Evolutionary conservation across 2,888 invertebrate species (phyloP).

Genomic region (Drosophila anomalata): DNA sequence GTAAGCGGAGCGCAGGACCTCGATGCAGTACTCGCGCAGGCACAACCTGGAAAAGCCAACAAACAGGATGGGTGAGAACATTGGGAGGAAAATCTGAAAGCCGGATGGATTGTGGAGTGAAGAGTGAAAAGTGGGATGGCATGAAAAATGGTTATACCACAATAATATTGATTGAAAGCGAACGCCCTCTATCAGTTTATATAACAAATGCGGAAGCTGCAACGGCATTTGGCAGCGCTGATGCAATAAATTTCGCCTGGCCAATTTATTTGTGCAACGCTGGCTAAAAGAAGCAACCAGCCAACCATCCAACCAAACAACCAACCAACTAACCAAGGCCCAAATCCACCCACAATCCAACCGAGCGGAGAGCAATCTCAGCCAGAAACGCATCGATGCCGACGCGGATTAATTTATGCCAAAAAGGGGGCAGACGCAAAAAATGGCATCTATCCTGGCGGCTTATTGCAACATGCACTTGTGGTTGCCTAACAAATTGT

Average conservation of each 20-base stretch:
- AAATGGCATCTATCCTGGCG: conserved; percentile 43
- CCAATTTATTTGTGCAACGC: conserved; percentile 73
- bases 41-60: conserved; percentile 87
- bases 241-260: conserved; percentile 71
- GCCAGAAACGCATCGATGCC: conserved; percentile 60
- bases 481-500: conserved; percentile 68
- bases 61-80: not conserved
- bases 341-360: conserved; percentile 15
- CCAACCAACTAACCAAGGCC: conserved; percentile 39
- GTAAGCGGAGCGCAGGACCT: conserved; percentile 96
- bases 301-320: conserved; percentile 35
- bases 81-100: conserved; percentile 18
- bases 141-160: conserved; percentile 76
- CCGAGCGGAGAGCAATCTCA: conserved; percentile 50
- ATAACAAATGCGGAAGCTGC: conserved; percentile 60
- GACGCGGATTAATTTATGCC: conserved; percentile 71
- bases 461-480: conserved; percentile 63
- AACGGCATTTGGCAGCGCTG: conserved; percentile 67
- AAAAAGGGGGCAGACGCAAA: conserved; percentile 22
- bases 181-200: conserved; percentile 41
- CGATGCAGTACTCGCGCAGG: conserved; percentile 96
- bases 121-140: conserved; percentile 12
- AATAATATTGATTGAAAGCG: conserved; percentile 77
- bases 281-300: conserved; percentile 54
- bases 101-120: conserved; percentile 9